Conservation (phyloP, 92 coral and sea anemone genomes). For the Pocillopora meandrina region DNA sequence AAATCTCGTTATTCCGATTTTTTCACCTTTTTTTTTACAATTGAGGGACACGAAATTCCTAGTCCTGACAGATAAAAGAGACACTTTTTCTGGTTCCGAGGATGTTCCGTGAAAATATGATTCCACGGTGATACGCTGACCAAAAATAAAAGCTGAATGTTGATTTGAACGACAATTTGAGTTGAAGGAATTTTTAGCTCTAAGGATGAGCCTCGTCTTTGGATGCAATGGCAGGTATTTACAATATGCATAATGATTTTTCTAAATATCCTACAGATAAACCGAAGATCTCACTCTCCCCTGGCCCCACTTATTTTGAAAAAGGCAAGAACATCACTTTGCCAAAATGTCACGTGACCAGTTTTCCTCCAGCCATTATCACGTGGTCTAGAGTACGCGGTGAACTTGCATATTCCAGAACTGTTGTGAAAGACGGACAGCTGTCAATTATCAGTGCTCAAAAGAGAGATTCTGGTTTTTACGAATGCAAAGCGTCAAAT, state of each 20-base stretch:
- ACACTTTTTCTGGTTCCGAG: too few relatives aligned
- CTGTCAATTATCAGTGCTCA: conserved; percentile 1
- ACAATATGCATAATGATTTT: background rate
- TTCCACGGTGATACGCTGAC: too few relatives aligned
- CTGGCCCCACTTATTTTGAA: conserved; percentile 2
- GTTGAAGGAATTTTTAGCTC: too few relatives aligned
- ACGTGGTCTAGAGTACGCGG: conserved; percentile 3
- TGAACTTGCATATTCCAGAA: background rate
- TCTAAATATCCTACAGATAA: background rate
- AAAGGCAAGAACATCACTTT: background rate
- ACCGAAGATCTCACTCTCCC: background rate
- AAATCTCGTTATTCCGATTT: too few relatives aligned
- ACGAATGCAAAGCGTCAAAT: conserved; percentile 2
- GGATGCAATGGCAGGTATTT: background rate
- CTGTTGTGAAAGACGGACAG: background rate
- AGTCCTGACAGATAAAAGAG: too few relatives aligned
- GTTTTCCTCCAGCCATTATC: conserved; percentile 1
- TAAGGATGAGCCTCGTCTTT: background rate
- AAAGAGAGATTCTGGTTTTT: conserved; percentile 2
- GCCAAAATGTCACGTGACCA: conserved; percentile 9
- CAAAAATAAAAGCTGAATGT: too few relatives aligned
- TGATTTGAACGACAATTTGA: too few relatives aligned
- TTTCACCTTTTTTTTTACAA: too few relatives aligned
- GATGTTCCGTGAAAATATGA: too few relatives aligned
- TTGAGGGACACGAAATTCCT: too few relatives aligned